A percentile compares a stretch with the other conserved stretches of the same genome.
Conservation (phyloP, 1,140 invertebrate genomes). For the Oreohelix idahoensis region DNA sequence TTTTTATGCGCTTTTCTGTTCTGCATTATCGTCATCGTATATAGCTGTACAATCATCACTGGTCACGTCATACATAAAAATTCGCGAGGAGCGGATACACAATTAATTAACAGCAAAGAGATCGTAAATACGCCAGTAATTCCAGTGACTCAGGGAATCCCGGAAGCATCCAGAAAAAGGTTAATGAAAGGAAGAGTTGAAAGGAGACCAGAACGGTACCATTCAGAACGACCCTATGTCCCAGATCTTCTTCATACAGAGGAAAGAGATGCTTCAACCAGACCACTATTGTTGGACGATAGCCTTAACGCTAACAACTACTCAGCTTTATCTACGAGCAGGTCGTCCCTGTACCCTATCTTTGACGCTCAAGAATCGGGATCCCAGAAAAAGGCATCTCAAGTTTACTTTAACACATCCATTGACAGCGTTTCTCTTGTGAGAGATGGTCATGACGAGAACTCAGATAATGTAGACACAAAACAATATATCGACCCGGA, state of each 20-base stretch:
- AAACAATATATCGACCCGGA: background rate
- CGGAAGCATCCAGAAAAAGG: background rate
- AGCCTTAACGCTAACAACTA: background rate
- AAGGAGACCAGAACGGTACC: background rate
- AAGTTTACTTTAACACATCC: background rate
- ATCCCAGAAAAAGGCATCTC: background rate
- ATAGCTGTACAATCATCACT: background rate
- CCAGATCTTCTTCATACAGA: slow-evolving; percentile 28
- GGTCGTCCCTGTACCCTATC: background rate
- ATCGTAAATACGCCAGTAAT: background rate
- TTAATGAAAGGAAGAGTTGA: background rate
- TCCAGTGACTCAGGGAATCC: background rate
- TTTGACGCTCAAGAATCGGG: background rate
- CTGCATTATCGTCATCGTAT: background rate
- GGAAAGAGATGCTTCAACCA: background rate
- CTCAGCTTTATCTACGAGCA: background rate
- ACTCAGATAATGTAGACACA: background rate
- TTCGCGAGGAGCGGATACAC: background rate
- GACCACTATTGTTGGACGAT: slow-evolving; percentile 10
- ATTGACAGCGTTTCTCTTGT: background rate
- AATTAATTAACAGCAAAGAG: background rate
- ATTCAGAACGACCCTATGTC: background rate
- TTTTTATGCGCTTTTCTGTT: slow-evolving; percentile 6
- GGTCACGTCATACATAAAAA: background rate
- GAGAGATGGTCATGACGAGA: background rate